phyloP scores from a whole-genome alignment of 1,140 invertebrate species.

The Rhagoletis pomonella region DNA sequence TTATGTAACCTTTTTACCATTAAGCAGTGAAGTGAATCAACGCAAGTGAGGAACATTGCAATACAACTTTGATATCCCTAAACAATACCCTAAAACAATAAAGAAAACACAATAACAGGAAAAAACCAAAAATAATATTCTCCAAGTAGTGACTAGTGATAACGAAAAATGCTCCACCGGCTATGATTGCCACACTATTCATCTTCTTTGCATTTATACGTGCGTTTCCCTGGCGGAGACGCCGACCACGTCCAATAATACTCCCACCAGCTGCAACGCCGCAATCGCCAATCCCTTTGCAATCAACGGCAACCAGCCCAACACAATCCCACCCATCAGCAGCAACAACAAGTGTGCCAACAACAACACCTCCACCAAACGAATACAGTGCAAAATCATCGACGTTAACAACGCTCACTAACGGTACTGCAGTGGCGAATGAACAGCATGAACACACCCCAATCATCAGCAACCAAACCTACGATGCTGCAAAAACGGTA shows the following conservation, averaged over 20 bases:
- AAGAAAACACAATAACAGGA: too few species aligned
- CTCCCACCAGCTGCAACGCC: background rate
- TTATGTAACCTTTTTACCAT: background rate
- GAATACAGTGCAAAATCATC: background rate
- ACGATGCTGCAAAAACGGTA: constrained; percentile 15
- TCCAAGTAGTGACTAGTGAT: background rate
- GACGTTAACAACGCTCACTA: background rate
- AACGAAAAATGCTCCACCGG: constrained; percentile 55
- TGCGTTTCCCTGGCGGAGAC: constrained; percentile 70
- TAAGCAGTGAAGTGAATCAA: background rate
- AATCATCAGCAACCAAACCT: background rate
- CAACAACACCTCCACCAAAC: background rate
- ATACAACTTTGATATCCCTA: background rate
- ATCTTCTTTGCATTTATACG: constrained; percentile 74
- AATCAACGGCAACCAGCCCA: constrained; percentile 53
- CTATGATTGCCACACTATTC: constrained; percentile 73
- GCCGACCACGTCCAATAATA: constrained; percentile 56
- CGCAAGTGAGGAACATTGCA: too few species aligned
- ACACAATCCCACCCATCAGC: constrained; percentile 56
- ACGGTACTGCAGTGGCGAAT: background rate
- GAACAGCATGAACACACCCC: background rate
- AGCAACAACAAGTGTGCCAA: constrained; percentile 32
- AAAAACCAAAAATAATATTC: constrained; percentile 5
- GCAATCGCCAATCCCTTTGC: constrained; percentile 31
- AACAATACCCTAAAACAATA: too few species aligned